Evolutionary conservation across 2,888 invertebrate genomes (phyloP).

Genomic region (Lissonota sp.): DNA sequence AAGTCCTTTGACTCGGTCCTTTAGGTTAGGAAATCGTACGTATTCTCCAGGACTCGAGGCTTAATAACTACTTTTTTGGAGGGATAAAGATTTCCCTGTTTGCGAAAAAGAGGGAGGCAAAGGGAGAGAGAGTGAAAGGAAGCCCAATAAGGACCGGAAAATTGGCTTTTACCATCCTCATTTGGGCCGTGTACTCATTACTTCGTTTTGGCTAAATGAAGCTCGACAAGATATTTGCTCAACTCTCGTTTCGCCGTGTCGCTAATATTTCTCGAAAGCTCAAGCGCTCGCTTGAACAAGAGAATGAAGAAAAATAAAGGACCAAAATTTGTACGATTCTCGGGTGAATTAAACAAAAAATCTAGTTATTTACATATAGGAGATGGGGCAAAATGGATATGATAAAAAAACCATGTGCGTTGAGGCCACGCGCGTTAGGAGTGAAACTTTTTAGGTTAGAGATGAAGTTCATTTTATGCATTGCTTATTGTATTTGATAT

Average conservation of each 20-base stretch:
- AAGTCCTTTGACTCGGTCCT: too few relatives aligned
- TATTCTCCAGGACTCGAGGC: background rate
- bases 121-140: background rate
- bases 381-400: too few relatives aligned
- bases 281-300: too few relatives aligned
- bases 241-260: constrained; percentile 43
- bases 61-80: constrained; percentile 14
- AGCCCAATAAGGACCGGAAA: background rate
- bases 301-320: too few relatives aligned
- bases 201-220: constrained; percentile 47
- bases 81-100: constrained; percentile 9
- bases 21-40: constrained; percentile 13
- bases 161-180: constrained; percentile 31
- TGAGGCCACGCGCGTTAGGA: too few relatives aligned
- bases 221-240: constrained; percentile 46
- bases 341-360: too few relatives aligned
- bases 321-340: too few relatives aligned
- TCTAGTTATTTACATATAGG: too few relatives aligned
- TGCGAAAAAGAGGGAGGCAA: background rate
- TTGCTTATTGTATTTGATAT: too few relatives aligned
- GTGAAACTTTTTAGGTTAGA: too few relatives aligned
- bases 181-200: constrained; percentile 25
- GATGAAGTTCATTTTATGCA: too few relatives aligned
- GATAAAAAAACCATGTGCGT: too few relatives aligned
- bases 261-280: background rate